These are phyloP conservation scores for Ambastaia sidthimunki DNA, from an alignment of 2,797 vertebrate species.

Conservation along the genomic window DNA sequence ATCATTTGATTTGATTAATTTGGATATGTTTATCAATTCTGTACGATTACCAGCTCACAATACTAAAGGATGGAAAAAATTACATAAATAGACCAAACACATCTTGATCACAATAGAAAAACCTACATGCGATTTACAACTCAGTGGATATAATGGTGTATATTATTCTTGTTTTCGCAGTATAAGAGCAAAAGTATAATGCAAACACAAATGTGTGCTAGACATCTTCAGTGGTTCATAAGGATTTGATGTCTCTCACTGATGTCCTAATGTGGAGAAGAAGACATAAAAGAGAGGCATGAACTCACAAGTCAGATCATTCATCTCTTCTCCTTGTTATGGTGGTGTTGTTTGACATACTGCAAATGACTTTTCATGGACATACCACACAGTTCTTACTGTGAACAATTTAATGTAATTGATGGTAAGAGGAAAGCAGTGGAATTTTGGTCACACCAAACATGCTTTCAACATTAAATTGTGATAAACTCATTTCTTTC, in stretches of 20 bases:
- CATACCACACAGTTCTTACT: slow-evolving; percentile 9
- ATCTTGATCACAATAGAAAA: too few relatives aligned
- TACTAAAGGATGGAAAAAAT: too few relatives aligned
- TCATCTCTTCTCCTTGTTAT: slow-evolving; percentile 5
- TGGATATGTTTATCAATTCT: background rate
- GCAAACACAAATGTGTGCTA: background rate
- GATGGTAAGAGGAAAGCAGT: background rate
- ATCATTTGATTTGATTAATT: background rate
- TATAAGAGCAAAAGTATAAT: background rate
- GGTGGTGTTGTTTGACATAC: slow-evolving; percentile 13
- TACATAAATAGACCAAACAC: too few relatives aligned
- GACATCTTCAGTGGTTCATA: background rate
- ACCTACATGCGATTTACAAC: background rate
- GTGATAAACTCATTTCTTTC: background rate
- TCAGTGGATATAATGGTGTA: background rate
- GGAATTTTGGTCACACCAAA: background rate
- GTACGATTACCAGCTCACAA: too few relatives aligned
- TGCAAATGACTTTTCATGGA: slow-evolving; percentile 9
- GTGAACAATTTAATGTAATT: slow-evolving; percentile 18
- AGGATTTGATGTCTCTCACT: background rate
- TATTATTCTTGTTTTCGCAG: background rate
- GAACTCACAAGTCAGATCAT: background rate
- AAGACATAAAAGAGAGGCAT: background rate
- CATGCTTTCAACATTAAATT: slow-evolving; percentile 1
- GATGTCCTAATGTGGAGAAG: background rate